Evolutionary conservation across 1,140 invertebrate species (phyloP).

Genomic region (Gryllus bimaculatus): DNA sequence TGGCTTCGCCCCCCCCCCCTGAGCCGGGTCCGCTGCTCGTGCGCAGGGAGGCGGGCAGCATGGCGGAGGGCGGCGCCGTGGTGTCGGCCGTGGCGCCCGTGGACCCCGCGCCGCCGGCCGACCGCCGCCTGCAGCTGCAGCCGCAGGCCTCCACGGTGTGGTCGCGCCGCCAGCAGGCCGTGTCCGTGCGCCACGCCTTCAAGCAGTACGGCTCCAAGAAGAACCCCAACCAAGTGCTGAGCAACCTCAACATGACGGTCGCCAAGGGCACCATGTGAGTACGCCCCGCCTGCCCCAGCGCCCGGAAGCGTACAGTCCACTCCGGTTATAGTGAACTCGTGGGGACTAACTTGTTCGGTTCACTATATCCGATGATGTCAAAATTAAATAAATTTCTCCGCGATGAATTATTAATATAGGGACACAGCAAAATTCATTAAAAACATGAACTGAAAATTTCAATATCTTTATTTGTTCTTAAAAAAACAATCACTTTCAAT

Average conservation of each 20-base stretch:
- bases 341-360: too few relatives aligned
- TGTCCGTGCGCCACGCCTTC: conserved; percentile 72
- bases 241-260: conserved; percentile 82
- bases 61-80: not conserved
- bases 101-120: not conserved
- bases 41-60: conserved; percentile 15
- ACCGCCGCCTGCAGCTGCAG: conserved; percentile 14
- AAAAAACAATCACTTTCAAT: too few relatives aligned
- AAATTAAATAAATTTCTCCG: too few relatives aligned
- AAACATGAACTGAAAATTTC: too few relatives aligned
- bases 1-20: too few relatives aligned
- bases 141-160: conserved; percentile 16
- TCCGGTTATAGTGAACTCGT: too few relatives aligned
- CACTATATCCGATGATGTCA: too few relatives aligned
- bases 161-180: conserved; percentile 55
- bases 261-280: conserved; percentile 86
- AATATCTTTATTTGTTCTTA: too few relatives aligned
- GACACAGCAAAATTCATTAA: too few relatives aligned
- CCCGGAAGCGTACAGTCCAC: too few relatives aligned
- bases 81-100: not conserved
- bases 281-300: too few relatives aligned
- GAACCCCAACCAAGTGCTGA: conserved; percentile 70
- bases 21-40: not conserved
- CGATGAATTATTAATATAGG: too few relatives aligned
- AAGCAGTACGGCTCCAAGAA: conserved; percentile 80